Base-by-base conservation (phyloP, 2,797 vertebrate genomes). In the Todus mexicanus region DNA sequence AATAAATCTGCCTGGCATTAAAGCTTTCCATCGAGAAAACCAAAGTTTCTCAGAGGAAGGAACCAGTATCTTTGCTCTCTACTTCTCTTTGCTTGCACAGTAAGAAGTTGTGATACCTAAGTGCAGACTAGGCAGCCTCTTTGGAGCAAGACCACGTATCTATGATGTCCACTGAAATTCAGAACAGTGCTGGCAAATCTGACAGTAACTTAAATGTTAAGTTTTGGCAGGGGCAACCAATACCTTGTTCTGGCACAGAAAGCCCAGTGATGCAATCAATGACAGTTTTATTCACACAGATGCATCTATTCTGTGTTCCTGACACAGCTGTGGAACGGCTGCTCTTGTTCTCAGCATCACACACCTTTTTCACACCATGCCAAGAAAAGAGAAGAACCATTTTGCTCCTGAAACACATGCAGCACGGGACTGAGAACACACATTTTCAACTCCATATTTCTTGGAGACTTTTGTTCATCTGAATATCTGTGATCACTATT, bases 251-350 rank as follows among this genome's bases (percentile, higher is more conserved):
- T 12, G 42, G 72, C 45, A 33, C 31, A 18, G 50, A 68, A 27
- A 71, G 43, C 10, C 53, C 23, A 6, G 4, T 18, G 48, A 42
- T 11, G n/a, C 47, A 59, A 15, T 9, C 35, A 17, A 2, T 3
- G 9, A 9, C 57, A 60, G 54, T 8, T 75, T 45, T 26, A 50
- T 61, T 64, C 57, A 37, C 0, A 1, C 40, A 60, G 40, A 54
- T 19, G 15, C 42, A 57, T 45, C 68, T 74, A 37, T 15, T 79
- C 43, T 16, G 4, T 14, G 47, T 20, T 25, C 59, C 18, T 6
- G 33, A 47, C 0, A 1, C 0, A 29, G 42, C 2, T 6, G 26
- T 15, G 33, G 19, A 79, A 25, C 27, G 3, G 14, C 31, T 64
- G 78, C 54, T 59, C 50, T 74, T 21, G 17, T 71, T 91, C 68